These are phyloP conservation scores for Chamaedrilus cognettii DNA, from an alignment of 2,888 invertebrate species.

Conservation along the genomic window DNA sequence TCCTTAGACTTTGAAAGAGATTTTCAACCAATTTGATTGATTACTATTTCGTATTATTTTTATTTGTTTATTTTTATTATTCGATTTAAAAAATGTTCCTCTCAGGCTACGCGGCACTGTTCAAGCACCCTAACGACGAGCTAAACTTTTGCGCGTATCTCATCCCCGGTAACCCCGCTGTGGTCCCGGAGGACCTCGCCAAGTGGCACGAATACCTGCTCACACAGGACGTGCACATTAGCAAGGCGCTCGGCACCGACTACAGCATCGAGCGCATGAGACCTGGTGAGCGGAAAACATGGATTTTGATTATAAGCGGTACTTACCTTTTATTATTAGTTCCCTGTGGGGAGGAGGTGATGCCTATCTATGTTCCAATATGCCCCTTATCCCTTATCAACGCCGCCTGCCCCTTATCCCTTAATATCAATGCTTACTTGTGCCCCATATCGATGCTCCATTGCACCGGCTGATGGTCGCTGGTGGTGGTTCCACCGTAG, in stretches of 20 bases:
- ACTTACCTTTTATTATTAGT: too few species aligned
- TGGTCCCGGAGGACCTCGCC: constrained; percentile 43
- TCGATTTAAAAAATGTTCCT: not conserved
- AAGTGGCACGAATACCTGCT: constrained; percentile 47
- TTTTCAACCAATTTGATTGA: not conserved
- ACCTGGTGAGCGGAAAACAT: too few species aligned
- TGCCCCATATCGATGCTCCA: too few species aligned
- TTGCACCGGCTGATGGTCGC: too few species aligned
- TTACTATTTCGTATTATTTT: not conserved
- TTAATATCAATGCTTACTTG: too few species aligned
- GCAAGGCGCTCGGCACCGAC: constrained; percentile 42
- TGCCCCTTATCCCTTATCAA: too few species aligned
- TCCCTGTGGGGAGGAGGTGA: too few species aligned
- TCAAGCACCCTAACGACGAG: constrained; percentile 46
- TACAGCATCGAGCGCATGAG: constrained; percentile 49
- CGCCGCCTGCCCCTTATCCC: too few species aligned
- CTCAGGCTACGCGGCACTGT: constrained; percentile 48
- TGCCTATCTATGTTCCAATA: too few species aligned
- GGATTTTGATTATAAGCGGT: too few species aligned
- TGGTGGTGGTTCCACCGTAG: too few species aligned
- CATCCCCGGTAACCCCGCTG: constrained; percentile 48
- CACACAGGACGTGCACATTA: constrained; percentile 44
- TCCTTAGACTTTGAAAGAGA: too few species aligned
- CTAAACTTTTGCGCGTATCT: constrained; percentile 49
- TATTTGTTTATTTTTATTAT: not conserved